Percentiles rank a stretch among this genome's conserved stretches.
Evolutionary conservation across 2,888 invertebrate genomes (phyloP).

Genomic region (Dorcus parallelipipedus): DNA sequence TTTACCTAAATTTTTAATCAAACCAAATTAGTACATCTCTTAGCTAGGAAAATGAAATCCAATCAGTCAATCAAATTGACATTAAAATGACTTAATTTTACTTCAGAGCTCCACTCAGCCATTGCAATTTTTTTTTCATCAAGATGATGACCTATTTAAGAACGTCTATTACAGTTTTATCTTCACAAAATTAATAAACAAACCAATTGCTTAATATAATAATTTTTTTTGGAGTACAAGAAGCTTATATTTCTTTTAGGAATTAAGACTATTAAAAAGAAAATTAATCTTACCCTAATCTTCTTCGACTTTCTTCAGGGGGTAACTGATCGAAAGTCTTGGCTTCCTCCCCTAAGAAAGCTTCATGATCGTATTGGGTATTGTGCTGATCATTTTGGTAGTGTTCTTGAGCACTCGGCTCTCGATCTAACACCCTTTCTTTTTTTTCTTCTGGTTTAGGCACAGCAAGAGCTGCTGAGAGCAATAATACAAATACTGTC

Average conservation of each 20-base stretch:
- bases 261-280: not conserved
- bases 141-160: too few species aligned
- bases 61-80: too few species aligned
- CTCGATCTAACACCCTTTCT: conserved; percentile 63
- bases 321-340: conserved; percentile 90
- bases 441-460: conserved; percentile 70
- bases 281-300: conserved; percentile 66
- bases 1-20: too few species aligned
- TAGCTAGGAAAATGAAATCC: too few species aligned
- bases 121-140: too few species aligned
- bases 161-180: too few species aligned
- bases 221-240: not conserved
- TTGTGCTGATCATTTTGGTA: conserved; percentile 79
- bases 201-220: not conserved
- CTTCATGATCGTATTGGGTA: conserved; percentile 93
- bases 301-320: conserved; percentile 91
- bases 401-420: conserved; percentile 76
- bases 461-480: conserved; percentile 49
- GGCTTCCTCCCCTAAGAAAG: conserved; percentile 91
- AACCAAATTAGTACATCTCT: too few species aligned
- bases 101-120: too few species aligned
- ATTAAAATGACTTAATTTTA: too few species aligned
- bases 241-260: too few species aligned
- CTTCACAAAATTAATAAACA: not conserved
- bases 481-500: not conserved